These are phyloP conservation scores for Cheiracanthium punctorium DNA, from an alignment of 2,888 invertebrate species.

Conservation along the genomic window DNA sequence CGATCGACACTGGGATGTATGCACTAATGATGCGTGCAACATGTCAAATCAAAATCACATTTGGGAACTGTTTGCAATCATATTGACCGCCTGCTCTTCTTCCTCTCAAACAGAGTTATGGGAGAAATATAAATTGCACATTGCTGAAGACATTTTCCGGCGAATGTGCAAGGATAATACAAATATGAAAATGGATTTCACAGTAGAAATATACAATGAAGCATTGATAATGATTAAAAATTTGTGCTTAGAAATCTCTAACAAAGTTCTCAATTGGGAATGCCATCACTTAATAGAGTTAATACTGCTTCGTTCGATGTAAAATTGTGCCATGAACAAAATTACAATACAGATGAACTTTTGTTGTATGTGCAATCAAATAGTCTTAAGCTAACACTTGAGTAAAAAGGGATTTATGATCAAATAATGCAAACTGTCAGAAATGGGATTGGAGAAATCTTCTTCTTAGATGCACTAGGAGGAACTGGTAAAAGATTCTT, in stretches of 20 bases:
- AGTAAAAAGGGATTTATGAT: conserved; percentile 50
- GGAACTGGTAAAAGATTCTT: conserved; percentile 77
- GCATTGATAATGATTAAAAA: background rate
- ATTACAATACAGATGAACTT: background rate
- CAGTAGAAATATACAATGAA: too few relatives aligned
- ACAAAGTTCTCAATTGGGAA: conserved; percentile 31
- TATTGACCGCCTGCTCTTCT: too few relatives aligned
- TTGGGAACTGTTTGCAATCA: too few relatives aligned
- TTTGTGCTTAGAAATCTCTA: conserved; percentile 28
- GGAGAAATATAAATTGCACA: too few relatives aligned
- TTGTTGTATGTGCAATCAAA: conserved; percentile 30
- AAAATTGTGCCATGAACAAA: conserved; percentile 32
- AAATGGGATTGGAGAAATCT: conserved; percentile 31
- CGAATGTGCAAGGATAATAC: too few relatives aligned
- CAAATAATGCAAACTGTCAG: conserved; percentile 41
- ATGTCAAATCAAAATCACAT: background rate
- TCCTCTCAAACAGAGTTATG: too few relatives aligned
- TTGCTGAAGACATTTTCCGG: too few relatives aligned
- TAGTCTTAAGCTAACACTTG: conserved; percentile 34
- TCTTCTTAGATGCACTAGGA: conserved; percentile 75
- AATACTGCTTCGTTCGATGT: conserved; percentile 13
- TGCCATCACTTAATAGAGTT: conserved; percentile 15
- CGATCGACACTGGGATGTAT: conserved; percentile 74
- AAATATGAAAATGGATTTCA: too few relatives aligned
- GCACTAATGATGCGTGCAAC: conserved; percentile 73